Conservation (phyloP, 2,797 vertebrate genomes). For the Muscicapa comitata region DNA sequence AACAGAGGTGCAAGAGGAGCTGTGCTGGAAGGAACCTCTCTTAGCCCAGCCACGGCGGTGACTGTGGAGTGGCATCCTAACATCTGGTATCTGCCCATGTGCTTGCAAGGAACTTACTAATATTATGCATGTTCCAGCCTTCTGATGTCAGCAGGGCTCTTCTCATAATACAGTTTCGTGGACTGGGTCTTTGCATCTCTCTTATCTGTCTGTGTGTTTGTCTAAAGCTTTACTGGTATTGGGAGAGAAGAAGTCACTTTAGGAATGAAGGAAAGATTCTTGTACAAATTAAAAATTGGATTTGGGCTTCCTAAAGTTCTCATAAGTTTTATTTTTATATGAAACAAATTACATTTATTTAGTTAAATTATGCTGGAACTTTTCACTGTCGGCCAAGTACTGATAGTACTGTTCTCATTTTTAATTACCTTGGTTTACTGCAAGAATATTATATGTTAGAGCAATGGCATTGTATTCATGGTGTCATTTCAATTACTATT, state of each 20-base stretch:
- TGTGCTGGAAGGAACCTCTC: background rate
- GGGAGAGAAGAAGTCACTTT: background rate
- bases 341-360: background rate
- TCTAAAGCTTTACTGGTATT: background rate
- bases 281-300: background rate
- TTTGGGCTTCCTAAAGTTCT: background rate
- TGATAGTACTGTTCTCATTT: background rate
- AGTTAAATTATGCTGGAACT: background rate
- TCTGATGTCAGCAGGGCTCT: rapidly evolving
- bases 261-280: background rate
- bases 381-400: background rate
- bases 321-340: background rate
- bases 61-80: background rate
- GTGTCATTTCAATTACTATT: background rate
- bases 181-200: background rate
- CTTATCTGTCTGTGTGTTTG: background rate
- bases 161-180: background rate
- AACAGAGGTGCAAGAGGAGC: background rate
- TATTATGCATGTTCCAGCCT: background rate
- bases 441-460: background rate
- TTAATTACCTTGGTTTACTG: background rate
- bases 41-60: background rate
- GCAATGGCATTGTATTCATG: background rate
- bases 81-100: background rate
- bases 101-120: background rate